Conservation (phyloP, 2,888 invertebrate genomes). For the Schizaphis graminum region DNA sequence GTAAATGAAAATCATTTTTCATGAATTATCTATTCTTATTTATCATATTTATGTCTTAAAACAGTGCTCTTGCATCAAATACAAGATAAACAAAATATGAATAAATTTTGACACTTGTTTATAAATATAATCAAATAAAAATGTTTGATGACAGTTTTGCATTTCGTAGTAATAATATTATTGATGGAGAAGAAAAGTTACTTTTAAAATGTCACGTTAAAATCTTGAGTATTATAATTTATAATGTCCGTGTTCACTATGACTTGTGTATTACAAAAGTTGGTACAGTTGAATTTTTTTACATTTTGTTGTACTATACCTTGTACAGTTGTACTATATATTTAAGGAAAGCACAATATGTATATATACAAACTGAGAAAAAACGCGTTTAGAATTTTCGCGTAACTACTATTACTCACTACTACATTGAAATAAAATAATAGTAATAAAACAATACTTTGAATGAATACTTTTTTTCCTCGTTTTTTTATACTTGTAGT, state of each 20-base stretch:
- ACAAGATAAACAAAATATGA: neutral
- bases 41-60: neutral
- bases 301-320: constrained; percentile 24
- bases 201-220: constrained; percentile 22
- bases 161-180: neutral
- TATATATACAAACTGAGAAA: neutral
- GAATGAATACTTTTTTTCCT: neutral
- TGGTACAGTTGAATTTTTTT: constrained; percentile 37
- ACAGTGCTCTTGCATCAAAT: neutral
- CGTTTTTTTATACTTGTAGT: neutral
- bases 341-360: neutral
- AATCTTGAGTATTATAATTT: neutral
- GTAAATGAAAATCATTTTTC: neutral
- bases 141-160: neutral
- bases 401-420: neutral
- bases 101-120: neutral
- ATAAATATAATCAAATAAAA: neutral
- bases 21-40: neutral
- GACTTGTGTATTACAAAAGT: neutral
- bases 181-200: neutral
- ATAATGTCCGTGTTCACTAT: neutral
- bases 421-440: constrained; percentile 5
- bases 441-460: constrained; percentile 4
- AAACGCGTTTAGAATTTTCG: constrained; percentile 9
- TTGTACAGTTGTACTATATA: neutral